Evolutionary conservation across 2,797 vertebrate genomes (phyloP).

Genomic region (Acrossocheilus fasciatus): DNA sequence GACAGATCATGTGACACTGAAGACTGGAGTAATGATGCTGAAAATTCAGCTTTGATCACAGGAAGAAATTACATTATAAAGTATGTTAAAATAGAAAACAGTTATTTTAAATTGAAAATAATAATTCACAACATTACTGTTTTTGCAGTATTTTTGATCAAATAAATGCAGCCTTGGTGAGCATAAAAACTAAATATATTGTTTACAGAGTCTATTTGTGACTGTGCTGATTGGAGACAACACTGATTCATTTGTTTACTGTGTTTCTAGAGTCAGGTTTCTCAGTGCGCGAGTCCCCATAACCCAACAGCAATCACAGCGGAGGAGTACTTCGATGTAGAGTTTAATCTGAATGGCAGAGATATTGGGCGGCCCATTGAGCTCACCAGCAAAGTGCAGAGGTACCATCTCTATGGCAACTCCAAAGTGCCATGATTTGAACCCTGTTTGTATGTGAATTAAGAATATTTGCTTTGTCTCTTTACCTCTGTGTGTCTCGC

Average conservation of each 20-base stretch:
- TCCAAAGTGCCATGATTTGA: not conserved
- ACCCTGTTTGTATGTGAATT: not conserved
- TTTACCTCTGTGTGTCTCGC: conserved; percentile 3
- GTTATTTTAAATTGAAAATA: not conserved
- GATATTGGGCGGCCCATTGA: conserved; percentile 94
- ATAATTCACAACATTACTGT: not conserved
- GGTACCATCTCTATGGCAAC: conserved; percentile 68
- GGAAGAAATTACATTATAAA: not conserved
- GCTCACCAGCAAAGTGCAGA: conserved; percentile 95
- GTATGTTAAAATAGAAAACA: not conserved
- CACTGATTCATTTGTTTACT: conserved; percentile 29
- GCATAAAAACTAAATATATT: not conserved
- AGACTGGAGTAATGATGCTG: not conserved
- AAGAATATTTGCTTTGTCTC: not conserved
- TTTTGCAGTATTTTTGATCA: not conserved
- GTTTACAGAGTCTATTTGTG: not conserved
- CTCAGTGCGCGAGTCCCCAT: conserved; percentile 91
- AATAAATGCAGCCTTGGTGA: not conserved
- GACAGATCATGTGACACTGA: not conserved
- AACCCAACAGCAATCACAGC: conserved; percentile 96
- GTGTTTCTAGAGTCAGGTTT: conserved; percentile 83
- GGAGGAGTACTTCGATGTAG: conserved; percentile 92
- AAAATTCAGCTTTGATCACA: not conserved
- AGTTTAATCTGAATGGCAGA: conserved; percentile 89
- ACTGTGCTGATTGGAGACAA: not conserved